Evolutionary conservation across 2,797 vertebrate genomes (phyloP), one percentile per base, ranked within the genome.

Genomic region (Argentina silus): DNA sequence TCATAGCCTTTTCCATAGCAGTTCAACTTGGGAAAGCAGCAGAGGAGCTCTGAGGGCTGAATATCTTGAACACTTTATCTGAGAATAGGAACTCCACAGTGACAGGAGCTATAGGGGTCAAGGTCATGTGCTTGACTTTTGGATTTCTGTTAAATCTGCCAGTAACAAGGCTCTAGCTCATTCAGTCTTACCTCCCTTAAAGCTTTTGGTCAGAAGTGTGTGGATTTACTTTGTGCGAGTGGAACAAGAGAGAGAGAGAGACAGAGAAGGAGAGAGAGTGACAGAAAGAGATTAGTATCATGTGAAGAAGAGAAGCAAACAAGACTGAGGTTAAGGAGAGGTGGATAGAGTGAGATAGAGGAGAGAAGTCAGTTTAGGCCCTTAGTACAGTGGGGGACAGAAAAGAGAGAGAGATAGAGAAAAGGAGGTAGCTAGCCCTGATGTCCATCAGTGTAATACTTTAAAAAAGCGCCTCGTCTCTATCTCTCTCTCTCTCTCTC

Each of bases 371-470:
- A 36, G 27, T 36, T 2, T 36, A 36, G 27, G 27, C 27, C 27
- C 4, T 2, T 36, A 36, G 27, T 36, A 36, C 27, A 17, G 15
- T 17, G 55, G 17, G 55, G 7, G 55, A 19, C 27, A 45, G 47
- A 7, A n/a, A 12, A 50, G 43, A 66, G 43, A 66, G 43, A 66
- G 43, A 66, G 5, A 66, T 7, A 57, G 7, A 45, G 14, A 73
- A 15, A 21, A 11, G 51, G 45, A 19, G 42, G 44, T 10, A 42
- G 10, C 44, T 57, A 82, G 81, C 78, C 85, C 69, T 81, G 79
- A 83, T 86, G 85, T 90, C 88, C 81, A 82, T 88, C 87, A 86
- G 78, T 77, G 74, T 83, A 90, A 88, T 88, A 87, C 85, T 91
- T 89, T 75, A 78, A 84, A 87, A 77, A 87, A 82, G 85, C 59